Evolutionary conservation across 2,888 invertebrate genomes (phyloP).

Genomic region (Craniophora ligustri): DNA sequence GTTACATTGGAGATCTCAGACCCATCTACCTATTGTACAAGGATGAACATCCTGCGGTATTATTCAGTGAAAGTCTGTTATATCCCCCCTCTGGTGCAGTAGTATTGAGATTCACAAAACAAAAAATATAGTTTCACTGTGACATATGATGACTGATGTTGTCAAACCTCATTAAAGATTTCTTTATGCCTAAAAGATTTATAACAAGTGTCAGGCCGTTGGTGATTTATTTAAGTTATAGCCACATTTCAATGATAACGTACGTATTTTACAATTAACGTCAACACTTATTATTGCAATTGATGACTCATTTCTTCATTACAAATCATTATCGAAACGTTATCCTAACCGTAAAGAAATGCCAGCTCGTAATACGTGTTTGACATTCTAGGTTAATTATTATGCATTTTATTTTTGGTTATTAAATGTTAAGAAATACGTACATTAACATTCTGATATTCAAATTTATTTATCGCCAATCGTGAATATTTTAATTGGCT

Average conservation of each 20-base stretch:
- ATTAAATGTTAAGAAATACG: constrained; percentile 4
- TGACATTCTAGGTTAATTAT: constrained; percentile 25
- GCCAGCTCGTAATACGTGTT: constrained; percentile 18
- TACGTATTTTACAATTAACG: constrained; percentile 42
- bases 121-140: no score
- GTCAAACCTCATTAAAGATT: no score
- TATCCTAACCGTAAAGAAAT: constrained; percentile 6
- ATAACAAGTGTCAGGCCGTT: not conserved
- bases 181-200: no score
- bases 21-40: no score
- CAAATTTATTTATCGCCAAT: not conserved
- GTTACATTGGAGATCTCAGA: no score
- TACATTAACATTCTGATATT: constrained; percentile 10
- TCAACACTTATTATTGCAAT: constrained; percentile 16
- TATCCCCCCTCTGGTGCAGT: no score
- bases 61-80: no score
- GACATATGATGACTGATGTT: no score
- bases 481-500: not conserved
- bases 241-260: constrained; percentile 49
- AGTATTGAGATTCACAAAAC: no score
- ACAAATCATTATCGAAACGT: constrained; percentile 21
- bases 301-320: constrained; percentile 19
- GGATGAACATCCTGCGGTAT: no score
- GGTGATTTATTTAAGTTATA: not conserved
- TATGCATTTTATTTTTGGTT: constrained; percentile 19